Percentiles rank a stretch among this genome's conserved stretches.
These are phyloP conservation scores for Condylura cristata DNA, from an alignment of 2,113 vertebrate species.

Conservation along the genomic window DNA sequence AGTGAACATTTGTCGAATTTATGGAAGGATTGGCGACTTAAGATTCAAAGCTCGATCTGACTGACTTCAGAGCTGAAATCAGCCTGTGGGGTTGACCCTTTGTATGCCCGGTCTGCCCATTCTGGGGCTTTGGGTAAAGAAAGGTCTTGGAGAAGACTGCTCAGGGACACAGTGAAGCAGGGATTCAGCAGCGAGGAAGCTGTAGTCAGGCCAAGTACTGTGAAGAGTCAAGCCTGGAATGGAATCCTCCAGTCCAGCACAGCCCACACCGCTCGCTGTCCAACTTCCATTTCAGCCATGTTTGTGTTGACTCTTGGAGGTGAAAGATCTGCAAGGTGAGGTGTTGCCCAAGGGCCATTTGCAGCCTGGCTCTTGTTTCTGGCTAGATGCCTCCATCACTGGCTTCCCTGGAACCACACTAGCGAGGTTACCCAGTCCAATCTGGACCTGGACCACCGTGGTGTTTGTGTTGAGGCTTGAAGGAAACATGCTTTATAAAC, in stretches of 20 bases:
- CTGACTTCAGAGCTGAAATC: neutral
- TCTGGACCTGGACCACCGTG: neutral
- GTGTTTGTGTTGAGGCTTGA: constrained; percentile 56
- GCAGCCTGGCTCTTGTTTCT: constrained; percentile 29
- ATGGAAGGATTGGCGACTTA: constrained; percentile 1
- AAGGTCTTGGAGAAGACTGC: neutral
- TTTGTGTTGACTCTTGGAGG: constrained; percentile 68
- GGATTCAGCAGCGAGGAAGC: neutral
- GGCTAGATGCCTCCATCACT: neutral
- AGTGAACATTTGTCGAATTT: constrained; percentile 12
- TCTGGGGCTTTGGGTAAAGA: neutral
- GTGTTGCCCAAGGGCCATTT: neutral
- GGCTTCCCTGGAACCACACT: neutral
- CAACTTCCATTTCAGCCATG: constrained; percentile 8
- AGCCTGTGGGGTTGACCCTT: neutral
- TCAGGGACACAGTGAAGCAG: neutral
- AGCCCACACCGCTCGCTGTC: neutral
- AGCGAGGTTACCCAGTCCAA: neutral
- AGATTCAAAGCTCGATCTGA: constrained; percentile 36
- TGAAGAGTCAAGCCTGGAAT: constrained; percentile 1
- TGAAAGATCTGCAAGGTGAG: neutral
- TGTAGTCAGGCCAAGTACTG: neutral
- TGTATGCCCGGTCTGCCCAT: neutral
- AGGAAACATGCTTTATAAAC: constrained; percentile 71
- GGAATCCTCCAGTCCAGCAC: neutral